A percentile compares a stretch with the other conserved stretches of the same genome.
These are phyloP conservation scores for Hafferia zeledoni DNA, from an alignment of 2,797 vertebrate species.

Conservation along the genomic window DNA sequence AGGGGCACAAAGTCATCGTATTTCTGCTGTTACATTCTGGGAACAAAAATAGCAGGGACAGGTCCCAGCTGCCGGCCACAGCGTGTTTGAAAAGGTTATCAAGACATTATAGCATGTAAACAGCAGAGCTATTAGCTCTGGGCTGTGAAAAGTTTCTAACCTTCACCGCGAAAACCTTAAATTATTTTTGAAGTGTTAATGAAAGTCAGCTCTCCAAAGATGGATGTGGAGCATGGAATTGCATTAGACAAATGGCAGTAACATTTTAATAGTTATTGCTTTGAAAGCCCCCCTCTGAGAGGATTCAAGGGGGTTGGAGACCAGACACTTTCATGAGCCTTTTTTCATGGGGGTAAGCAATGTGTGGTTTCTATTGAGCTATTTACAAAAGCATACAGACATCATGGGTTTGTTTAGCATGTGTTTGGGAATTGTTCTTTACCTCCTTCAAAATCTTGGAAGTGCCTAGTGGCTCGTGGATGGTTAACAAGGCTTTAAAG, in stretches of 20 bases:
- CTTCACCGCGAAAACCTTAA: conserved; percentile 79
- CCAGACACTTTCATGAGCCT: conserved; percentile 18
- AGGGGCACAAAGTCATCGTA: conserved; percentile 64
- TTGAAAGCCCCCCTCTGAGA: conserved; percentile 30
- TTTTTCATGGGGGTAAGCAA: not conserved
- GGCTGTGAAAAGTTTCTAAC: conserved; percentile 80
- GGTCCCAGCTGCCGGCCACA: conserved; percentile 72
- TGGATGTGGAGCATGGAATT: conserved; percentile 75
- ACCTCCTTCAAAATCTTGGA: not conserved
- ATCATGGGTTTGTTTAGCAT: not conserved
- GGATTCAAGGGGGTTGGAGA: conserved; percentile 61
- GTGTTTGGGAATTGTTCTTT: not conserved
- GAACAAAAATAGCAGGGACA: conserved; percentile 73
- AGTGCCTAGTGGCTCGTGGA: not conserved
- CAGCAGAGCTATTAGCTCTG: conserved; percentile 77
- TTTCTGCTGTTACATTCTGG: conserved; percentile 65
- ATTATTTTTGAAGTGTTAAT: conserved; percentile 83
- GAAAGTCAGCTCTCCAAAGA: conserved; percentile 77
- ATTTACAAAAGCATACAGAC: not conserved
- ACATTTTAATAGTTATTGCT: conserved; percentile 80
- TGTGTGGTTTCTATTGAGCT: not conserved
- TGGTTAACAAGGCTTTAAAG: not conserved
- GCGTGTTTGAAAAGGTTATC: conserved; percentile 77
- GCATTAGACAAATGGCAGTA: conserved; percentile 79
- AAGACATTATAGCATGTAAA: conserved; percentile 79